phyloP scores from a whole-genome alignment of 1,140 invertebrate species.

The Cotesia chilonis region DNA sequence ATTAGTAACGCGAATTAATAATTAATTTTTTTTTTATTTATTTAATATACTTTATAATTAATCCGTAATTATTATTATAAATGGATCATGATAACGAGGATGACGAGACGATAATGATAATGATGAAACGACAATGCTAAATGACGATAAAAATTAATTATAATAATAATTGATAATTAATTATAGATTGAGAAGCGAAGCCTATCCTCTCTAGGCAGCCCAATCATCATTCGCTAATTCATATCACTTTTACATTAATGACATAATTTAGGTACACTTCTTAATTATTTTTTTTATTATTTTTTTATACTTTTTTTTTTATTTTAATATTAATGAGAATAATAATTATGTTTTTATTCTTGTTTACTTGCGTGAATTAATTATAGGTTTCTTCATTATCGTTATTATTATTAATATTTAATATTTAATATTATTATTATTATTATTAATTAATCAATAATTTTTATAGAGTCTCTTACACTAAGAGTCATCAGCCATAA shows the following conservation, averaged over 20 bases:
- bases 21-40: slow-evolving; percentile 1
- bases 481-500: slow-evolving; percentile 82
- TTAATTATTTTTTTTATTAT: slow-evolving; percentile 55
- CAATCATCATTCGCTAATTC: slow-evolving; percentile 55
- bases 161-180: not conserved
- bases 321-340: slow-evolving; percentile 66
- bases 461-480: slow-evolving; percentile 67
- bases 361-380: slow-evolving; percentile 61
- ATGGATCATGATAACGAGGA: not conserved
- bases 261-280: slow-evolving; percentile 67
- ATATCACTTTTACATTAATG: slow-evolving; percentile 61
- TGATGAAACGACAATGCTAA: slow-evolving; percentile 11
- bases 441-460: slow-evolving; percentile 46
- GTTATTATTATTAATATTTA: slow-evolving; percentile 56
- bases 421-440: slow-evolving; percentile 52
- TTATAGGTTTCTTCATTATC: slow-evolving; percentile 64
- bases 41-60: not conserved
- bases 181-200: slow-evolving; percentile 46
- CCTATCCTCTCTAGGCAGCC: slow-evolving; percentile 59
- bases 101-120: not conserved
- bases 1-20: slow-evolving; percentile 14
- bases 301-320: no score
- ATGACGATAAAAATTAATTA: slow-evolving; percentile 4
- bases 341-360: slow-evolving; percentile 63
- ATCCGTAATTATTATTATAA: slow-evolving; percentile 31